Conservation (phyloP, 2,888 invertebrate genomes). For the Patella pellucida region DNA sequence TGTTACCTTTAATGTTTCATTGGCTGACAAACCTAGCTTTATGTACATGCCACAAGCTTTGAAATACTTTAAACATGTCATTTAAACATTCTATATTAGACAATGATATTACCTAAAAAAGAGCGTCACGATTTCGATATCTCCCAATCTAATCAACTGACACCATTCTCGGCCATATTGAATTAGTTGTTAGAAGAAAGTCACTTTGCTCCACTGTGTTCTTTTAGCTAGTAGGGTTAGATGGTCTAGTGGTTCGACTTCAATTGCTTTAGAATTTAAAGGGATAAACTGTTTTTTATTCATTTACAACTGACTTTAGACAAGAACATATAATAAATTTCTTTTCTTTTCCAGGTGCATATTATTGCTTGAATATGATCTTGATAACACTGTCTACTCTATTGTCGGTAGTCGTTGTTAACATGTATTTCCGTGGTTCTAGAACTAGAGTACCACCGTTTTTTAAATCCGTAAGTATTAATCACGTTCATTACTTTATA, state of each 20-base stretch:
- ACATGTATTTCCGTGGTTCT: slow-evolving; percentile 69
- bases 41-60: too few species aligned
- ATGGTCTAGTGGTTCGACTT: too few species aligned
- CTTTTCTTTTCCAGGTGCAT: slow-evolving; percentile 63
- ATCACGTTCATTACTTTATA: neutral
- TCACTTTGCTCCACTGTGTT: neutral
- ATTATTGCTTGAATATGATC: slow-evolving; percentile 71
- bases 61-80: too few species aligned
- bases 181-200: neutral
- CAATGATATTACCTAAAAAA: too few species aligned
- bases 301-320: neutral
- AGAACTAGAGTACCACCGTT: slow-evolving; percentile 61
- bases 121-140: too few species aligned
- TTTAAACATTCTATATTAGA: too few species aligned
- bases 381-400: slow-evolving; percentile 71
- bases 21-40: too few species aligned
- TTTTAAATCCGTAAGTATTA: slow-evolving; percentile 56
- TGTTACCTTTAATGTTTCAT: too few species aligned
- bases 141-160: too few species aligned
- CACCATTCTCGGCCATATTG: neutral
- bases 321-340: neutral
- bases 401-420: slow-evolving; percentile 69
- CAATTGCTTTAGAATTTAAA: too few species aligned
- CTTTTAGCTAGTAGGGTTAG: too few species aligned
- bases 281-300: too few species aligned